Conservation (phyloP, 2,113 vertebrate species). For the Rutilus rutilus region DNA sequence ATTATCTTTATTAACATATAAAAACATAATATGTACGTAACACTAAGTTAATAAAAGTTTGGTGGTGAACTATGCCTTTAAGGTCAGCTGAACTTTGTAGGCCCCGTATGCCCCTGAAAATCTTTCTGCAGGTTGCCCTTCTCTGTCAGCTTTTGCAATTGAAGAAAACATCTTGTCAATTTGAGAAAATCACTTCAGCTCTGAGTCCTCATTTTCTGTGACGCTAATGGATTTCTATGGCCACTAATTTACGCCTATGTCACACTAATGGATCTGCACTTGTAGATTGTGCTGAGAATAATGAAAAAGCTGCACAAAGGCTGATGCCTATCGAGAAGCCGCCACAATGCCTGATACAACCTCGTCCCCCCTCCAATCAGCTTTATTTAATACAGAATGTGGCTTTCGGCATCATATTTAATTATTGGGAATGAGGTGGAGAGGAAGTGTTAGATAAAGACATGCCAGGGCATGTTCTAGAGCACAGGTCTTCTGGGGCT, state of each 20-base stretch:
- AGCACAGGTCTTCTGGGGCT: neutral
- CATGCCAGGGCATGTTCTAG: constrained; percentile 43
- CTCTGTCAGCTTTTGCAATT: constrained; percentile 8
- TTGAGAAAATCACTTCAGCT: constrained; percentile 21
- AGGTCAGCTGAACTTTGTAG: neutral
- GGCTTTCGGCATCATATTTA: constrained; percentile 38
- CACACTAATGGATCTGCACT: constrained; percentile 30
- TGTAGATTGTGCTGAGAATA: constrained; percentile 24
- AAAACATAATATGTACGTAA: neutral
- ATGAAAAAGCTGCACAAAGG: constrained; percentile 43
- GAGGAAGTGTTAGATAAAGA: constrained; percentile 33
- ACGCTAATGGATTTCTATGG: constrained; percentile 42
- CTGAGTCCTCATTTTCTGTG: constrained; percentile 6
- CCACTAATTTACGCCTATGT: constrained; percentile 38
- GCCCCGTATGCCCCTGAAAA: neutral
- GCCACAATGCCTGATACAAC: constrained; percentile 30
- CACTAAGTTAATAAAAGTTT: neutral
- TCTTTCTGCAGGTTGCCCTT: neutral
- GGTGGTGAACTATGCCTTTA: neutral
- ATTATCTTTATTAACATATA: too few species aligned
- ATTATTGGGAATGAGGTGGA: constrained; percentile 32
- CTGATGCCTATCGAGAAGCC: neutral
- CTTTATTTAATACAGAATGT: constrained; percentile 40
- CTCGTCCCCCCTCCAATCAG: constrained; percentile 31
- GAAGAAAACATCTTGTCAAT: constrained; percentile 37